These are phyloP conservation scores for Globicephala melas DNA, from an alignment of 2,113 vertebrate species.

Conservation along the genomic window DNA sequence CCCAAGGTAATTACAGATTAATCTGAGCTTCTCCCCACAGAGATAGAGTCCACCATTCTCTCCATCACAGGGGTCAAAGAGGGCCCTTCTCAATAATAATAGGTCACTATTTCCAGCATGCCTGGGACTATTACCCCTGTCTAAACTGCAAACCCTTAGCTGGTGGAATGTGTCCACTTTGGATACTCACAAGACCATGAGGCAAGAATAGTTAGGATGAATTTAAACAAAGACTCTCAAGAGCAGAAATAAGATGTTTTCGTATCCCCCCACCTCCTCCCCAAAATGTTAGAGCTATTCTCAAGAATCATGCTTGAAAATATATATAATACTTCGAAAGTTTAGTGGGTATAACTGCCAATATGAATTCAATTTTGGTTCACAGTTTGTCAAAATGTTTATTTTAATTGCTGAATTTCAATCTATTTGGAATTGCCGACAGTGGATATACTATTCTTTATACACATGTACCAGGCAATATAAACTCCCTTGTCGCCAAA, in stretches of 20 bases:
- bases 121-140: neutral
- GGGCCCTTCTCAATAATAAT: neutral
- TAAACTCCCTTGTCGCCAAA: neutral
- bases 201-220: neutral
- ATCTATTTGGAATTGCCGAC: neutral
- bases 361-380: neutral
- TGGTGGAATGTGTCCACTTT: neutral
- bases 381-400: neutral
- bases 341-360: neutral
- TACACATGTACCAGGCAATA: neutral
- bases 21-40: neutral
- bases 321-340: neutral
- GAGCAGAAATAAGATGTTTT: neutral
- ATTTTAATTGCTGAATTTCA: neutral
- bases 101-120: neutral
- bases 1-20: neutral
- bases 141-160: neutral
- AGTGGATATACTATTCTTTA: neutral
- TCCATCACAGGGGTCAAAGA: neutral
- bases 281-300: neutral
- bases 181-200: neutral
- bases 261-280: neutral
- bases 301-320: neutral
- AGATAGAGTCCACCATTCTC: neutral
- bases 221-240: neutral